phyloP scores from a whole-genome alignment of 2,797 vertebrate genomes.

The Manis pentadactyla region DNA sequence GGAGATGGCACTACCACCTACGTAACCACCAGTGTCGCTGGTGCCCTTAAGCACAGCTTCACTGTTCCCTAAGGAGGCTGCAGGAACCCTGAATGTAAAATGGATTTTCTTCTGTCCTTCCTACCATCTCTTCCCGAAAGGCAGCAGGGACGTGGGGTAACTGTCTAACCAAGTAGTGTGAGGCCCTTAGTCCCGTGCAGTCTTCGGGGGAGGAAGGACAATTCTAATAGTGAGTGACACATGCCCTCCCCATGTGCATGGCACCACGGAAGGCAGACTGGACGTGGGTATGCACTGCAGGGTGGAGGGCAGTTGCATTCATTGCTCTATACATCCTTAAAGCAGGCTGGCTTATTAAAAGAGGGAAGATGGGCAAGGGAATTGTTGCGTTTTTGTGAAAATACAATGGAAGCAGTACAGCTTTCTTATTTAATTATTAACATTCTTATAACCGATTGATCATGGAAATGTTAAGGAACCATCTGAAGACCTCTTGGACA shows the following conservation, averaged over 20 bases:
- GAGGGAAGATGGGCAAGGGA: not conserved
- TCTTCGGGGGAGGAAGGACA: not conserved
- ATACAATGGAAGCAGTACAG: not conserved
- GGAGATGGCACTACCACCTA: not conserved
- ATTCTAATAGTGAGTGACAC: not conserved
- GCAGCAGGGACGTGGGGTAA: not conserved
- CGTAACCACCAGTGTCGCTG: not conserved
- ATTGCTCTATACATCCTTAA: not conserved
- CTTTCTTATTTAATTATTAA: not conserved
- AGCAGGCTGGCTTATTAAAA: not conserved
- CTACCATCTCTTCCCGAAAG: not conserved
- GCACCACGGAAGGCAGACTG: not conserved
- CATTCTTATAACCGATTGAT: not conserved
- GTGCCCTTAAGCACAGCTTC: not conserved
- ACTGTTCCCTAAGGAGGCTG: not conserved
- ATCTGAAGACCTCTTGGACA: not conserved
- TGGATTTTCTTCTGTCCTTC: not conserved
- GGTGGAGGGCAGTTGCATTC: not conserved
- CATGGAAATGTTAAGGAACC: not conserved
- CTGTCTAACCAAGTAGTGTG: not conserved
- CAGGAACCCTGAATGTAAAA: not conserved
- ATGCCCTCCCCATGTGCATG: not conserved
- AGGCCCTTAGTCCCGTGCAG: not conserved
- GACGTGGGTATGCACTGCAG: not conserved
- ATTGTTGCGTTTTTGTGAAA: not conserved